Percentiles rank a stretch among this genome's conserved stretches.
Evolutionary conservation across 2,888 invertebrate species (phyloP).

Genomic region (Drosophila paranaensis): DNA sequence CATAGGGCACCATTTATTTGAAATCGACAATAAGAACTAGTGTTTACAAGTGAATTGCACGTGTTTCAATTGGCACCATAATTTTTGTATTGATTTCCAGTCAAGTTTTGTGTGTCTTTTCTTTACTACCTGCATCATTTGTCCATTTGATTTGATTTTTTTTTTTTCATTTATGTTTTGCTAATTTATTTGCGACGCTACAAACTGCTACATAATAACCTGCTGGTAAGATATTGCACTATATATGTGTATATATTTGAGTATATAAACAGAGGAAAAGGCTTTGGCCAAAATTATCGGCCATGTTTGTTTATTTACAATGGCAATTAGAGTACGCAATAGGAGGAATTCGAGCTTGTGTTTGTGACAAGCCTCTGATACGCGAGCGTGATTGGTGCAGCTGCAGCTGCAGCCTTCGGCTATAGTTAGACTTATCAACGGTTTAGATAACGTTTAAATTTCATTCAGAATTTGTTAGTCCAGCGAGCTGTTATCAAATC

Average conservation of each 20-base stretch:
- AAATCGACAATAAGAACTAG: constrained; percentile 50
- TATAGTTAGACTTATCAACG: constrained; percentile 6
- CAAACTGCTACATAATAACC: constrained; percentile 3
- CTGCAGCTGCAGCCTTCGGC: constrained; percentile 9
- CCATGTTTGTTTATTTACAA: constrained; percentile 10
- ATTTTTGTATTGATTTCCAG: constrained; percentile 50
- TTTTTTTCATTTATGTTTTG: constrained; percentile 35
- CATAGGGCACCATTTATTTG: constrained; percentile 45
- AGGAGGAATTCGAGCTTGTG: background rate
- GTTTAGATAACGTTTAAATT: constrained; percentile 12
- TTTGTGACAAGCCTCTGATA: background rate
- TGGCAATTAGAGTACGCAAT: constrained; percentile 6
- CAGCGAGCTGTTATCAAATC: constrained; percentile 23
- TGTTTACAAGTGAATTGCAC: constrained; percentile 53
- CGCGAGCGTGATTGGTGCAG: background rate
- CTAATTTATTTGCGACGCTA: constrained; percentile 28
- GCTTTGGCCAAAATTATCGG: background rate
- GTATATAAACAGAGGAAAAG: background rate
- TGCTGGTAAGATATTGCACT: constrained; percentile 4
- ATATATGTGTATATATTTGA: background rate
- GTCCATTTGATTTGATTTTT: background rate
- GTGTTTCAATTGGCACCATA: constrained; percentile 44
- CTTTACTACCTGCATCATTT: background rate
- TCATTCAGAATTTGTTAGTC: constrained; percentile 24
- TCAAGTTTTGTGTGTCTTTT: constrained; percentile 28